Evolutionary conservation across 2,888 invertebrate genomes (phyloP).

Genomic region (Pyrrhosoma nymphula): DNA sequence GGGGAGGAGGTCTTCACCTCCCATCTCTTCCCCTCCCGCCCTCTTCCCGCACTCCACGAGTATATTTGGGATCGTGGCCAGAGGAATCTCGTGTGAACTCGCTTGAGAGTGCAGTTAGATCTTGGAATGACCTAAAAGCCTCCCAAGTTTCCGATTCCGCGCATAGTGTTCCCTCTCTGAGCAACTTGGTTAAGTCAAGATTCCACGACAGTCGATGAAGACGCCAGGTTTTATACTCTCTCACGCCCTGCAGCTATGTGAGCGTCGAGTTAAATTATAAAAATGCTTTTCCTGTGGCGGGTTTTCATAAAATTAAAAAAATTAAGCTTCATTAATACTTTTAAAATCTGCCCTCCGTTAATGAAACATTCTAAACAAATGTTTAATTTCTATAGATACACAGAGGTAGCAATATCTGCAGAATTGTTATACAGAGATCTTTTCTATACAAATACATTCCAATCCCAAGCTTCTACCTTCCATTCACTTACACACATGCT

Average conservation of each 20-base stretch:
- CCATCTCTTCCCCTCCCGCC: neutral
- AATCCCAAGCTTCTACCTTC: too few species aligned
- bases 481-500: too few species aligned
- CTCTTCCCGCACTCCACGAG: neutral
- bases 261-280: neutral
- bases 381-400: too few species aligned
- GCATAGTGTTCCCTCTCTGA: slow-evolving; percentile 25
- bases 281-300: too few species aligned
- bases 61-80: slow-evolving; percentile 63
- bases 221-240: neutral
- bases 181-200: slow-evolving; percentile 16
- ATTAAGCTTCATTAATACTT: neutral
- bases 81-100: slow-evolving; percentile 67
- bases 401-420: too few species aligned
- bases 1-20: neutral
- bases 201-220: slow-evolving; percentile 12
- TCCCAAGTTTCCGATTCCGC: slow-evolving; percentile 59
- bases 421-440: too few species aligned
- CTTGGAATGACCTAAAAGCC: slow-evolving; percentile 63
- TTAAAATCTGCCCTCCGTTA: neutral
- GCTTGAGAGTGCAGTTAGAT: slow-evolving; percentile 62
- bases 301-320: neutral
- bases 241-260: neutral
- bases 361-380: too few species aligned
- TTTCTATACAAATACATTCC: too few species aligned